Evolutionary conservation across 1,140 invertebrate species (phyloP).

Genomic region (Drosophila nasuta): DNA sequence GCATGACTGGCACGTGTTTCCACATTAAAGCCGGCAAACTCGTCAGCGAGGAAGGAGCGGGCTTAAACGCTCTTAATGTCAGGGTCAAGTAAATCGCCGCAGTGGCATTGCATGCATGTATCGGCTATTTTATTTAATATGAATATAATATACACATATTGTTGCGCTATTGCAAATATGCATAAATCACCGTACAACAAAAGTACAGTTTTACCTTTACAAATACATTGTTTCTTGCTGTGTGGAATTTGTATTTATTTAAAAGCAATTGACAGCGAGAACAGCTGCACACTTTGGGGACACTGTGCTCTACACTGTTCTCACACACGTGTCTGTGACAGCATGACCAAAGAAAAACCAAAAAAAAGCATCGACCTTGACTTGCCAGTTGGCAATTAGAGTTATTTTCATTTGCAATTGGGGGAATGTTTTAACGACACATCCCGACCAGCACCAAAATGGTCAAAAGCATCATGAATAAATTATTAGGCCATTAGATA

Average conservation of each 20-base stretch:
- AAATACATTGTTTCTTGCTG: slow-evolving; percentile 28
- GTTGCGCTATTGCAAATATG: slow-evolving; percentile 30
- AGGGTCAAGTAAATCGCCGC: slow-evolving; percentile 61
- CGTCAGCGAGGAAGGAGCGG: background rate
- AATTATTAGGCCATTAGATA: slow-evolving; percentile 14
- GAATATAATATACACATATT: slow-evolving; percentile 47
- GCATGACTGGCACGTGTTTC: slow-evolving; percentile 75
- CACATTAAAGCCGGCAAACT: slow-evolving; percentile 40
- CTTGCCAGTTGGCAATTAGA: slow-evolving; percentile 65
- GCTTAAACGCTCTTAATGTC: slow-evolving; percentile 63
- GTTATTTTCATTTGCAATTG: slow-evolving; percentile 69
- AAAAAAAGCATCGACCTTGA: slow-evolving; percentile 58
- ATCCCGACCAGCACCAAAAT: background rate
- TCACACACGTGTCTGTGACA: slow-evolving; percentile 53
- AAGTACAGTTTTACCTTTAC: slow-evolving; percentile 44
- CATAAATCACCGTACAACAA: slow-evolving; percentile 64
- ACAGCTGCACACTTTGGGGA: slow-evolving; percentile 71
- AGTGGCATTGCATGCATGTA: slow-evolving; percentile 40
- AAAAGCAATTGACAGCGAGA: slow-evolving; percentile 61
- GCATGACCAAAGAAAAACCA: slow-evolving; percentile 8
- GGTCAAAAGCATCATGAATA: slow-evolving; percentile 22
- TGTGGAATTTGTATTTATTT: slow-evolving; percentile 64
- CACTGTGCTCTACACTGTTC: slow-evolving; percentile 23
- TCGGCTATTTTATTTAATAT: slow-evolving; percentile 58
- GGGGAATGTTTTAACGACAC: slow-evolving; percentile 49